A percentile compares a stretch with the other conserved stretches of the same genome.
These are phyloP conservation scores for Agonopterix arenella DNA, from an alignment of 2,888 invertebrate species.

Conservation along the genomic window DNA sequence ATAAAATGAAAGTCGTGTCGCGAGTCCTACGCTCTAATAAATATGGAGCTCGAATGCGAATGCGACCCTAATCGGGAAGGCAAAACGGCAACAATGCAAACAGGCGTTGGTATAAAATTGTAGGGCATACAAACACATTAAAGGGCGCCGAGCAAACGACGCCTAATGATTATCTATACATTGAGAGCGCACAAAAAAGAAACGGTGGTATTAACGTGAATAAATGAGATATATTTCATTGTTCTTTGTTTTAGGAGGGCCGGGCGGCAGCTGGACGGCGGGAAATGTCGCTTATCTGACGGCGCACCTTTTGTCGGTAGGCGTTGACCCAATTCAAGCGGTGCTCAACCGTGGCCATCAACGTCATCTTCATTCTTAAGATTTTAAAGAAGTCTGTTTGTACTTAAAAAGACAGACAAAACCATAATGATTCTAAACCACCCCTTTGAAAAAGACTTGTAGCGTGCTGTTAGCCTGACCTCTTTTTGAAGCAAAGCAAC, in stretches of 20 bases:
- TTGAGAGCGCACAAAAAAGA: conserved; percentile 45
- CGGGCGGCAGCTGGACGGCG: conserved; percentile 59
- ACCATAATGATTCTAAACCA: neutral
- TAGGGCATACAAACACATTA: conserved; percentile 72
- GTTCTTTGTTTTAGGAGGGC: conserved; percentile 65
- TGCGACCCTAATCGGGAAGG: conserved; percentile 71
- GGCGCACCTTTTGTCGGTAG: conserved; percentile 71
- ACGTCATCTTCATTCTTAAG: conserved; percentile 42
- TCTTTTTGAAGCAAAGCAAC: conserved; percentile 2
- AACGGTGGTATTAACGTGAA: conserved; percentile 46
- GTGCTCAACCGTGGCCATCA: conserved; percentile 50
- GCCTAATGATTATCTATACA: conserved; percentile 68
- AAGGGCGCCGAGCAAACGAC: conserved; percentile 60
- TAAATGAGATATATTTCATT: conserved; percentile 65
- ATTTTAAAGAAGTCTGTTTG: conserved; percentile 1
- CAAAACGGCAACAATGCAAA: conserved; percentile 72
- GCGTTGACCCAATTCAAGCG: conserved; percentile 71
- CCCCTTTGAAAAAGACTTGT: no score
- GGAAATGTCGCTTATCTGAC: conserved; percentile 68
- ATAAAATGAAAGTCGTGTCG: conserved; percentile 70
- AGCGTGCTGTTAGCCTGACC: neutral
- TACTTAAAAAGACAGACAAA: neutral
- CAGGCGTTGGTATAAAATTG: conserved; percentile 68
- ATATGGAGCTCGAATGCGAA: conserved; percentile 68
- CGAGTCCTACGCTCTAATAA: conserved; percentile 68